Evolutionary conservation across 1,140 invertebrate genomes (phyloP).

Genomic region (Cataglyphis hispanica): DNA sequence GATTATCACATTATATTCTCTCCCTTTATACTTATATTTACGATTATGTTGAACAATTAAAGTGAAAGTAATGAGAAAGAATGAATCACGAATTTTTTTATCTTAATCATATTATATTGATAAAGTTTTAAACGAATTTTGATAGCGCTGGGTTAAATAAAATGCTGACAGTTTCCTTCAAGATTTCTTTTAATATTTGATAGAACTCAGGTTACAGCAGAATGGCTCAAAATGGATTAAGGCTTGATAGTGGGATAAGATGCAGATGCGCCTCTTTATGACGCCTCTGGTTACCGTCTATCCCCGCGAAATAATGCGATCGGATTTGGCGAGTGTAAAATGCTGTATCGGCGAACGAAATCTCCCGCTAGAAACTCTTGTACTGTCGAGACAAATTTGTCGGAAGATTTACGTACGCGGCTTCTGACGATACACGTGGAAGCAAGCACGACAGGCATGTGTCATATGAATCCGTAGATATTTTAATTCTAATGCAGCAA

Average conservation of each 20-base stretch:
- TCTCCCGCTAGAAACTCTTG: conserved; percentile 63
- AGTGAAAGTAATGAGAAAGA: background rate
- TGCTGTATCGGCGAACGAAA: conserved; percentile 77
- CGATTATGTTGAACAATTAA: background rate
- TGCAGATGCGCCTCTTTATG: conserved; percentile 26
- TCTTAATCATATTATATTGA: background rate
- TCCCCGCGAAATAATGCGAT: conserved; percentile 64
- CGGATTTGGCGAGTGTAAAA: conserved; percentile 81
- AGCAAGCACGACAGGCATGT: background rate
- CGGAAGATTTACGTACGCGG: conserved; percentile 57
- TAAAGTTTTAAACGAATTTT: background rate
- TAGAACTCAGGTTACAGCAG: background rate
- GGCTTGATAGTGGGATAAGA: background rate
- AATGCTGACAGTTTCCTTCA: background rate
- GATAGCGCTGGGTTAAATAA: background rate
- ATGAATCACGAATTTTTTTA: background rate
- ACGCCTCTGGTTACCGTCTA: conserved; percentile 41
- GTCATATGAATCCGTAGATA: background rate
- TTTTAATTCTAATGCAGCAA: background rate
- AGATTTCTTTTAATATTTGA: background rate
- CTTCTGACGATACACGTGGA: background rate
- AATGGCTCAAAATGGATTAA: conserved; percentile 35
- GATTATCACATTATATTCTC: background rate
- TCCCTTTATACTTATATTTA: too few relatives aligned
- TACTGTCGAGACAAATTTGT: conserved; percentile 70